Base-by-base conservation (phyloP, 2,888 invertebrate genomes). In the Corythucha ciliata region DNA sequence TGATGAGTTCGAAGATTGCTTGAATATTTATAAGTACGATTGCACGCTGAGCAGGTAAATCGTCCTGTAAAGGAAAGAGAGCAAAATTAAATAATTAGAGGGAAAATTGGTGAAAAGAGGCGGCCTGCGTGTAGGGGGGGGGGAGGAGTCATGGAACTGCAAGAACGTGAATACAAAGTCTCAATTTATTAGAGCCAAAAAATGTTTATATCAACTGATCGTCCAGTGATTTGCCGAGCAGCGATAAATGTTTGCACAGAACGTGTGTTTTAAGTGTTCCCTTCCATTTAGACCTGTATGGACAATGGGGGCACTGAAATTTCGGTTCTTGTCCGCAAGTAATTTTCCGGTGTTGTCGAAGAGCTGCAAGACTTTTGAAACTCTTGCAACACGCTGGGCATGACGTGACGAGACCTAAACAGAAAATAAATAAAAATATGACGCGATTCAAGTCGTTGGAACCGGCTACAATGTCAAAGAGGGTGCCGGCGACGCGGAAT, bases 341-440 rank as follows among this genome's bases (percentile, higher is more conserved):
- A 57, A 69, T 68, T 55, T 69, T 69, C 63, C 67, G 63, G 58
- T 71, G 71, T 14, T 25, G 22, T 12, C 49, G 52, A 27, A 59
- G 58, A 54, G 68, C 70, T 42, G 67, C 66, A 60, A 68, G 66
- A 62, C 67, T 65, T 39, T 67, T 67, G 61, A 71, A 70, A 1
- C 63, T 65, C 39, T 68, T 70, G 4, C 68, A 68, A 53, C 71
- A 72, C 26, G 64, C 65, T 2, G 61, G 60, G 58, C 70, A 70
- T 22, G 12, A 20, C 14, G 24, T 14, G 12, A 25, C 42, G 25
- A 18, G 21, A 18, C 10, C 4, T 18, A 39, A 39, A n/a, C n/a
- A n/a, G n/a, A n/a, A n/a, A n/a, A n/a, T n/a, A n/a, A n/a, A n/a
- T n/a, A n/a, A n/a, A n/a, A n/a, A n/a, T n/a, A n/a, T n/a, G n/a